These are phyloP conservation scores for Nothoprocta perdicaria DNA, from an alignment of 2,113 vertebrate species.

Conservation along the genomic window DNA sequence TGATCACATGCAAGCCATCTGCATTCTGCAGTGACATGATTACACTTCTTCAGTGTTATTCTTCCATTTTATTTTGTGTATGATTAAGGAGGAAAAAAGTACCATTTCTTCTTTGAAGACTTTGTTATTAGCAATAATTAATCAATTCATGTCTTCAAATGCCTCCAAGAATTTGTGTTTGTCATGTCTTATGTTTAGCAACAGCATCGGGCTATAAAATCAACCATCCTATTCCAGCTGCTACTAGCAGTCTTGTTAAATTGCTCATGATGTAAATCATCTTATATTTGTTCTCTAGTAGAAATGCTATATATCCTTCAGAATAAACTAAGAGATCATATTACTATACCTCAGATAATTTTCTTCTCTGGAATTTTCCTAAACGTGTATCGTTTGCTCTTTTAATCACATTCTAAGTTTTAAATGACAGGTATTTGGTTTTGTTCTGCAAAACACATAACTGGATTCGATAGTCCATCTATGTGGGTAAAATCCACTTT, in stretches of 20 bases:
- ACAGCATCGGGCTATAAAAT: neutral
- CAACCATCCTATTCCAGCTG: neutral
- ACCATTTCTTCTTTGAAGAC: neutral
- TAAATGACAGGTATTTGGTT: neutral
- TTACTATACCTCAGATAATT: neutral
- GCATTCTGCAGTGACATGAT: neutral
- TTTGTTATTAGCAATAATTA: neutral
- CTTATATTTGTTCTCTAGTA: neutral
- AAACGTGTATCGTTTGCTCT: neutral
- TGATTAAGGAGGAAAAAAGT: neutral
- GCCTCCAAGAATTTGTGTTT: neutral
- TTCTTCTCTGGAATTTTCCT: neutral
- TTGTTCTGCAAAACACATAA: neutral
- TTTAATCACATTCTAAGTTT: neutral
- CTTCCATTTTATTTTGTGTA: neutral
- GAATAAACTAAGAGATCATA: neutral
- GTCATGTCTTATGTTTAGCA: neutral
- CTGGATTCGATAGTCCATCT: neutral
- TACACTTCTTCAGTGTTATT: neutral
- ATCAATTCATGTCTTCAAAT: neutral
- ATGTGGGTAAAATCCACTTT: neutral
- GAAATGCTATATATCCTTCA: neutral
- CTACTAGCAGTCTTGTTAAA: neutral
- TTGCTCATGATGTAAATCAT: neutral
- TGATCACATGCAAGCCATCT: neutral